These are phyloP conservation scores for Calyptomena viridis DNA, from an alignment of 2,113 vertebrate species.

Conservation along the genomic window DNA sequence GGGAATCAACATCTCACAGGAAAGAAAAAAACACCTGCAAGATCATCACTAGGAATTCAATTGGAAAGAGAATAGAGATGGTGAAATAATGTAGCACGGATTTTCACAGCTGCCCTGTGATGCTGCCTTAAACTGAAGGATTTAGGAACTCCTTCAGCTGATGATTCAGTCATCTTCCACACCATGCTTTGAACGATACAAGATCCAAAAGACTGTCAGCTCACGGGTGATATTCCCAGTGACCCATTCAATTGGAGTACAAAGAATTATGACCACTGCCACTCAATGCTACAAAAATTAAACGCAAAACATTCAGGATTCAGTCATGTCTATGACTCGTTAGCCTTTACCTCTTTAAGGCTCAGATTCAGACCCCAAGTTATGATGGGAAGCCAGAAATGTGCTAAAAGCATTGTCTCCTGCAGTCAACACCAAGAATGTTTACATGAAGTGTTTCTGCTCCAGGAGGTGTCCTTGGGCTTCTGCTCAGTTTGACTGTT, in stretches of 20 bases:
- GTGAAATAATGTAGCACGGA: not conserved
- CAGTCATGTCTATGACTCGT: conserved; percentile 6
- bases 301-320: not conserved
- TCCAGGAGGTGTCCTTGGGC: not conserved
- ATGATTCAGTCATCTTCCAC: not conserved
- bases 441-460: not conserved
- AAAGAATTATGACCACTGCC: not conserved
- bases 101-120: not conserved
- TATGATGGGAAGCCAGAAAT: not conserved
- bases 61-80: not conserved
- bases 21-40: not conserved
- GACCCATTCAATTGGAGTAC: conserved; percentile 6
- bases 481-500: not conserved
- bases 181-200: not conserved
- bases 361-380: not conserved
- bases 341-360: not conserved
- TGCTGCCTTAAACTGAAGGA: not conserved
- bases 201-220: not conserved
- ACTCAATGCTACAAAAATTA: not conserved
- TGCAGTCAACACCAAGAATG: not conserved
- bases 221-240: not conserved
- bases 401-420: not conserved
- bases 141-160: not conserved
- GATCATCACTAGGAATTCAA: not conserved
- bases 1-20: not conserved